Conservation (phyloP, 1,140 invertebrate species). For the Trichonephila clavipes region DNA sequence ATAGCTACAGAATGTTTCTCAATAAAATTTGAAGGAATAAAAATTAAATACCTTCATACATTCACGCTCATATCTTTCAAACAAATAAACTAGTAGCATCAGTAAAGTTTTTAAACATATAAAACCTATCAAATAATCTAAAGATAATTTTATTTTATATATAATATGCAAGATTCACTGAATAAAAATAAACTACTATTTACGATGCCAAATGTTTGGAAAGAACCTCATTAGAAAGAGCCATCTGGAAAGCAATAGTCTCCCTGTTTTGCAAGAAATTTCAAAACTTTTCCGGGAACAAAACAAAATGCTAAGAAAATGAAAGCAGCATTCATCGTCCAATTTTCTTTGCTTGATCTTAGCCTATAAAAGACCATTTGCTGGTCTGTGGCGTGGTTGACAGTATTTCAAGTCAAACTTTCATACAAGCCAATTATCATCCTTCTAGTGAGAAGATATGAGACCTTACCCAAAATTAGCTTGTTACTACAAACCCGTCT, state of each 20-base stretch:
- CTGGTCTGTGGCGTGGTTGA: not conserved
- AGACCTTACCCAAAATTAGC: constrained; percentile 59
- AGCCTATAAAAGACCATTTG: constrained; percentile 51
- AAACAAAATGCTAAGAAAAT: not conserved
- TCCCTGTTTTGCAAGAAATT: not conserved
- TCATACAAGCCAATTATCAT: constrained; percentile 57
- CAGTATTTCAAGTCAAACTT: constrained; percentile 58
- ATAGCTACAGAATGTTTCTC: too few relatives aligned
- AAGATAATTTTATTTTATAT: too few relatives aligned
- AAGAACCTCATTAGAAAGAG: not conserved
- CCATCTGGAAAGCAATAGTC: not conserved
- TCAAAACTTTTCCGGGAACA: not conserved
- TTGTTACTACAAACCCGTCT: constrained; percentile 59
- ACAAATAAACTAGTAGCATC: too few relatives aligned
- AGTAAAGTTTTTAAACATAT: too few relatives aligned
- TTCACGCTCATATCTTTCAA: too few relatives aligned
- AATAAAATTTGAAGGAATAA: too few relatives aligned
- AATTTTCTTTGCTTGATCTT: constrained; percentile 42
- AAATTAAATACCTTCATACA: too few relatives aligned
- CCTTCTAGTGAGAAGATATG: constrained; percentile 50
- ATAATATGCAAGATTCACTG: too few relatives aligned
- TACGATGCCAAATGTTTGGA: not conserved
- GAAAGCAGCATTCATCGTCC: not conserved
- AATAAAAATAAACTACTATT: not conserved
- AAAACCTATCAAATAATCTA: too few relatives aligned